Evolutionary conservation across 2,113 vertebrate species (phyloP).

Genomic region (Nesospiza acunhae): DNA sequence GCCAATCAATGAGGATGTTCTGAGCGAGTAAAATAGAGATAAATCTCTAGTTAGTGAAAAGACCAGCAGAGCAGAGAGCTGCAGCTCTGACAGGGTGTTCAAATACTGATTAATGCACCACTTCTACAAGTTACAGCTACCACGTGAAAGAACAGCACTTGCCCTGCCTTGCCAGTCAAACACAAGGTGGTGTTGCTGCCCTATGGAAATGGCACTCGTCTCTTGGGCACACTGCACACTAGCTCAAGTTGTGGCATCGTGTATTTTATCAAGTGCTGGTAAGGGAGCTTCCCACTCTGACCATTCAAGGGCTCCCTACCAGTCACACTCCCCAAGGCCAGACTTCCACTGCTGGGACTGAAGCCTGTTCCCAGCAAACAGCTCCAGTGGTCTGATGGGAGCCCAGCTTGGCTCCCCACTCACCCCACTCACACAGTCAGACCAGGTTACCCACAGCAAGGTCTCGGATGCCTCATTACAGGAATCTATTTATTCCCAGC

Average conservation of each 20-base stretch:
- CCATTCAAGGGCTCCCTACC: accelerated
- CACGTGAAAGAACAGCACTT: not conserved
- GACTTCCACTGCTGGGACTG: accelerated
- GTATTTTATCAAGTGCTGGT: not conserved
- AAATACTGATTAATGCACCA: not conserved
- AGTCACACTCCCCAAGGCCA: not conserved
- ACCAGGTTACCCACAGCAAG: not conserved
- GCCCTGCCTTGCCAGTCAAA: not conserved
- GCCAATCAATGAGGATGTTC: not conserved
- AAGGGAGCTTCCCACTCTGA: not conserved
- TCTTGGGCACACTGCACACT: not conserved
- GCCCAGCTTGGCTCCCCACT: accelerated
- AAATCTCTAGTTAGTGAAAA: not conserved
- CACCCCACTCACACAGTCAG: not conserved
- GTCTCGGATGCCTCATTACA: accelerated
- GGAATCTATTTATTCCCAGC: accelerated
- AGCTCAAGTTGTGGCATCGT: not conserved
- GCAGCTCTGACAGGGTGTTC: not conserved
- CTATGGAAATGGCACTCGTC: accelerated
- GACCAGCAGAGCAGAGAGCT: not conserved
- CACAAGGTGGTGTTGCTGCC: not conserved
- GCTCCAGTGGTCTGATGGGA: not conserved
- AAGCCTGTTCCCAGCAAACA: accelerated
- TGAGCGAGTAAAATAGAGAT: not conserved
- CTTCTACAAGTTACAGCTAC: not conserved